A percentile compares a stretch with the other conserved stretches of the same genome.
These are phyloP conservation scores for Troilus luridus DNA, from an alignment of 2,888 invertebrate genomes.

Conservation along the genomic window DNA sequence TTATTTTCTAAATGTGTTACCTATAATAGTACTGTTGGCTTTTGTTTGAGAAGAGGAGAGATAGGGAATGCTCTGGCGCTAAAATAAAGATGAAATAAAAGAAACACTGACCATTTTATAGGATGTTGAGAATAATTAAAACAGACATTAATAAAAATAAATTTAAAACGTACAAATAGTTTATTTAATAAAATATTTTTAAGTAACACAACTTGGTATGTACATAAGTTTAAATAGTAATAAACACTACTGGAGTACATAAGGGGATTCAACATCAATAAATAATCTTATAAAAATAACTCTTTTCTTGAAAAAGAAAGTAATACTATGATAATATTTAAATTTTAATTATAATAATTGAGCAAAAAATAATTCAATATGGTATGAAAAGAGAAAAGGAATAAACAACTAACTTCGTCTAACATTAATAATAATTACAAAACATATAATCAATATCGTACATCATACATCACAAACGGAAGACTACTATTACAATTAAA, in stretches of 20 bases:
- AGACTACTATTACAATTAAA: not conserved
- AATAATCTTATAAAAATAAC: constrained; percentile 8
- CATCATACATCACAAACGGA: not conserved
- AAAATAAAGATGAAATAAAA: not conserved
- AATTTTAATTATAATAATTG: not conserved
- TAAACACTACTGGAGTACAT: not conserved
- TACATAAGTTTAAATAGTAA: not conserved
- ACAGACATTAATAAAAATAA: not conserved
- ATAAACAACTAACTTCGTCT: not conserved
- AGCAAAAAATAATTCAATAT: not conserved
- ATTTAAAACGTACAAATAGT: not conserved
- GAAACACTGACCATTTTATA: not conserved
- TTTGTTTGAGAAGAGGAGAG: no score
- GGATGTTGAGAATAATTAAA: not conserved
- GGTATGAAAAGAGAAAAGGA: not conserved
- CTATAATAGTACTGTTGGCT: no score
- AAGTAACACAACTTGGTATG: not conserved
- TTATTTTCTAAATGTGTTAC: no score
- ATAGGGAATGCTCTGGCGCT: no score
- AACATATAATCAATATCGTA: not conserved
- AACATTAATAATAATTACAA: not conserved
- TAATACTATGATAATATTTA: not conserved
- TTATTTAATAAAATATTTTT: not conserved
- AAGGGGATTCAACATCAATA: not conserved
- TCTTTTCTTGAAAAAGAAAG: not conserved